Conservation (phyloP, 1,140 invertebrate species). For the Pseudomyrmex gracilis region DNA sequence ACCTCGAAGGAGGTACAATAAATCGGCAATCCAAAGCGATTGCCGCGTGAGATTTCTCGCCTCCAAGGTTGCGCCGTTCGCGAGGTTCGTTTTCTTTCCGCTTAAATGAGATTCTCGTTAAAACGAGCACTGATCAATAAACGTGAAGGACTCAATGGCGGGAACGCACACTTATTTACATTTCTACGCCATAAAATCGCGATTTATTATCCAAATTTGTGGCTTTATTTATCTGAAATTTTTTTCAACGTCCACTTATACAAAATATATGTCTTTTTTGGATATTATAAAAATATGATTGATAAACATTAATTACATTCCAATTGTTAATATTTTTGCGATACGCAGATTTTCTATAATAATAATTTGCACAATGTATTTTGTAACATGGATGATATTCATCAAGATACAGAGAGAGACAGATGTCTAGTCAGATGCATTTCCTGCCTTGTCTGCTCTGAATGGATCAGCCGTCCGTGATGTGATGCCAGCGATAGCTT, state of each 20-base stretch:
- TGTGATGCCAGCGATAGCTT: conserved; percentile 44
- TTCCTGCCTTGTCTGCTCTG: conserved; percentile 20
- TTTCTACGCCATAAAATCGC: too few species aligned
- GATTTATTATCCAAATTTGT: too few species aligned
- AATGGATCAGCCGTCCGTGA: conserved; percentile 49
- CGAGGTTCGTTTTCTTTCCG: conserved; percentile 29
- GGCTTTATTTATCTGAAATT: too few species aligned
- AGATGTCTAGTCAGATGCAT: conserved; percentile 3
- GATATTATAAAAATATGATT: too few species aligned
- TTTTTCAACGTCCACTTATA: too few species aligned
- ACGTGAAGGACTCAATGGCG: conserved; percentile 14
- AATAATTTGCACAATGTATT: conserved; percentile 1
- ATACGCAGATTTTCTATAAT: conserved; percentile 3
- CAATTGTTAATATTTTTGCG: too few species aligned
- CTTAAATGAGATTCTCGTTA: conserved; percentile 11
- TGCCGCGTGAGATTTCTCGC: conserved; percentile 32
- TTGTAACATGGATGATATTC: conserved; percentile 12
- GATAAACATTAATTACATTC: too few species aligned
- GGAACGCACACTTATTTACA: neutral
- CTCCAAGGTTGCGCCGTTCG: conserved; percentile 44
- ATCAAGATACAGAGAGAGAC: neutral
- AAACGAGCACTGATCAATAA: conserved; percentile 1
- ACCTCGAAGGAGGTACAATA: conserved; percentile 80
- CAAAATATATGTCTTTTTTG: too few species aligned
- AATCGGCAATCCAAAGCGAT: conserved; percentile 27